Conservation (phyloP, 2,113 vertebrate genomes). For the Chitala chitala region DNA sequence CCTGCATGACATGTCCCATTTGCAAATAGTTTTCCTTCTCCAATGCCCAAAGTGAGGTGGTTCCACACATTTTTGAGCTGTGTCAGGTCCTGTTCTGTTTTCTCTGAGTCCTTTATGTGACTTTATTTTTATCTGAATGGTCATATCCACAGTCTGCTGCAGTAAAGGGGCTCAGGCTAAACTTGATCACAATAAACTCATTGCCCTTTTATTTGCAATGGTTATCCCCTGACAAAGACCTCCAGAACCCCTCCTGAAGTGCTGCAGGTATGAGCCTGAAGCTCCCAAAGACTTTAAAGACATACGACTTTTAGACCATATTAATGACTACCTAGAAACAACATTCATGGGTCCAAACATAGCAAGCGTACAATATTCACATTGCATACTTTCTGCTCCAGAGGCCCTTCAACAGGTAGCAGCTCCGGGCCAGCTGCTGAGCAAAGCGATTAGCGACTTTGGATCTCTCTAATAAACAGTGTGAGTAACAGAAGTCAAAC, state of each 20-base stretch:
- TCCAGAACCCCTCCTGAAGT: neutral
- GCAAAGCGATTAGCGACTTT: too few relatives aligned
- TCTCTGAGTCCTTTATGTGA: neutral
- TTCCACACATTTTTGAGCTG: neutral
- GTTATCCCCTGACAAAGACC: neutral
- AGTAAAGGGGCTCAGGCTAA: neutral
- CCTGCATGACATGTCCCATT: slow-evolving; percentile 7
- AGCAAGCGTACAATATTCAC: too few relatives aligned
- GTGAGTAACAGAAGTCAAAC: too few relatives aligned
- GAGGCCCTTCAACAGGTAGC: too few relatives aligned
- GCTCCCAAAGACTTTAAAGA: too few relatives aligned
- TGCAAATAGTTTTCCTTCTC: slow-evolving; percentile 4
- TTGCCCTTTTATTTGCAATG: neutral
- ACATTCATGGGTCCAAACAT: too few relatives aligned
- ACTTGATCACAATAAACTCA: neutral
- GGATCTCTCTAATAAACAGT: too few relatives aligned
- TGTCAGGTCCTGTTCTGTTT: neutral
- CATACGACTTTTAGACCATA: too few relatives aligned
- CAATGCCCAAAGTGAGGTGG: neutral
- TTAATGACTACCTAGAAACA: too few relatives aligned
- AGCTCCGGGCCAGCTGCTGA: too few relatives aligned
- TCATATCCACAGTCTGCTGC: neutral
- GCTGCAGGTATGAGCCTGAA: too few relatives aligned
- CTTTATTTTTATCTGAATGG: neutral
- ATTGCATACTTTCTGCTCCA: too few relatives aligned